Evolutionary conservation across 2,113 vertebrate species (phyloP).

Genomic region (Psophia crepitans): DNA sequence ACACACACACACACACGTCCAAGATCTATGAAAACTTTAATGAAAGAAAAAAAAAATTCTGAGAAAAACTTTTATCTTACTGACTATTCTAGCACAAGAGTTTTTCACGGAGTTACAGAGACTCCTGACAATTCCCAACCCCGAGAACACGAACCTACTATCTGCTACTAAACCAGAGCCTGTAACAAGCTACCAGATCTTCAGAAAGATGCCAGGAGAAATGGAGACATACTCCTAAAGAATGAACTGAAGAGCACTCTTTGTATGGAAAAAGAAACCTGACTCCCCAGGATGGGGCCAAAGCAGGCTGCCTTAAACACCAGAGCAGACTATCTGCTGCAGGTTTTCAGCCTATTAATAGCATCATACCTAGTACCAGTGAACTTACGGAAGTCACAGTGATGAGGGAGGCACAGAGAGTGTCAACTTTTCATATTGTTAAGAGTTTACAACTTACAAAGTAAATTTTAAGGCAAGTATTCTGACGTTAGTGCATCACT

Average conservation of each 20-base stretch:
- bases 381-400: fast-evolving
- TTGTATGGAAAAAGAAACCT: background rate
- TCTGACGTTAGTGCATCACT: background rate
- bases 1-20: background rate
- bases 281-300: background rate
- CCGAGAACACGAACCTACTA: background rate
- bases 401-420: background rate
- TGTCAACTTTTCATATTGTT: background rate
- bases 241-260: background rate
- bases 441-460: background rate
- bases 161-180: background rate
- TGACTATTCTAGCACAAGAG: background rate
- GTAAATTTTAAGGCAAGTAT: background rate
- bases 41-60: background rate
- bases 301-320: background rate
- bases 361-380: background rate
- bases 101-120: background rate
- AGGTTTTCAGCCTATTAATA: background rate
- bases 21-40: background rate
- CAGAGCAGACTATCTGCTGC: background rate
- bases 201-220: background rate
- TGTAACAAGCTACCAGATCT: background rate
- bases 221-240: background rate
- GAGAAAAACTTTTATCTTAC: background rate
- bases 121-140: background rate